Percentiles rank a stretch among this genome's conserved stretches.
These are phyloP conservation scores for Brachypteracias leptosomus DNA, from an alignment of 2,113 vertebrate genomes.

Conservation along the genomic window DNA sequence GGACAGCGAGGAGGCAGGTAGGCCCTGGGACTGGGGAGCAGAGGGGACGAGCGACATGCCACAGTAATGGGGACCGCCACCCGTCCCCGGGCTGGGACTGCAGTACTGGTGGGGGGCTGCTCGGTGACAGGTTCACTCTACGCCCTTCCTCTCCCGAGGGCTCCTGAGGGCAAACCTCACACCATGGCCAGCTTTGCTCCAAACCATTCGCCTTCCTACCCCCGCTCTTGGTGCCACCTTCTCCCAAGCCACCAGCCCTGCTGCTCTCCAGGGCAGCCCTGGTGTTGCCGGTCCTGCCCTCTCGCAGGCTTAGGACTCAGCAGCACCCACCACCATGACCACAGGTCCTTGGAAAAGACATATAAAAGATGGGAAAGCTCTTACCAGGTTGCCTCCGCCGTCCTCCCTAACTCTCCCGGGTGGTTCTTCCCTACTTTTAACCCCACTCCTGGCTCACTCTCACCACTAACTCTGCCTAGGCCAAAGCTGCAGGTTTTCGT, in stretches of 20 bases:
- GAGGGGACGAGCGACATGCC: background rate
- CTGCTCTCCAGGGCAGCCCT: too few relatives aligned
- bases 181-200: background rate
- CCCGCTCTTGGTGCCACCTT: background rate
- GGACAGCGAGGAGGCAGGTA: background rate
- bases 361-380: fast-evolving
- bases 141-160: background rate
- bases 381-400: fast-evolving
- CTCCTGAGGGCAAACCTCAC: background rate
- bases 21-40: background rate
- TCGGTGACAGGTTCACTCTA: fast-evolving
- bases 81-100: background rate
- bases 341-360: fast-evolving
- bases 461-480: fast-evolving
- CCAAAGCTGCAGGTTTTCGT: background rate
- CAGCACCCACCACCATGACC: background rate
- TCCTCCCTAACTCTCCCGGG: too few relatives aligned
- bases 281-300: background rate
- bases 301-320: background rate
- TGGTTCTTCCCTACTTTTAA: background rate
- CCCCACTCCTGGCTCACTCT: background rate
- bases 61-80: too few relatives aligned
- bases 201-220: fast-evolving
- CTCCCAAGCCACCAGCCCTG: background rate
- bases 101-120: too few relatives aligned